A percentile compares a stretch with the other conserved stretches of the same genome.
These are phyloP conservation scores for Mormyrus proboscirostris DNA, from an alignment of 2,797 vertebrate genomes.

Conservation along the genomic window DNA sequence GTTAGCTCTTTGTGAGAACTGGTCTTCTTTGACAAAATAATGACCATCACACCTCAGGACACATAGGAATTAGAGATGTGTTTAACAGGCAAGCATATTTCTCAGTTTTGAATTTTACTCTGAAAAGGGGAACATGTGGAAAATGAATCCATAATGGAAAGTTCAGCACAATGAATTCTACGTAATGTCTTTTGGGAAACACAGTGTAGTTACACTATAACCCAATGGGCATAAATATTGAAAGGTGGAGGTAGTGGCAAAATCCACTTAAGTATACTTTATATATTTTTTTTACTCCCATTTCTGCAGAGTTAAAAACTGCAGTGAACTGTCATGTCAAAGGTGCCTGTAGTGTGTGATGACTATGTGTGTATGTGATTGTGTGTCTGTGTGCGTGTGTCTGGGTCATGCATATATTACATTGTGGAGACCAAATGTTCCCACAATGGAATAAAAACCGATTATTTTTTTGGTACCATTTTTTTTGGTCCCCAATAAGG, in stretches of 20 bases:
- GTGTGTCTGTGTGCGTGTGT: neutral
- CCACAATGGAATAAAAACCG: neutral
- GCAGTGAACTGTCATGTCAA: neutral
- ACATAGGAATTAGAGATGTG: neutral
- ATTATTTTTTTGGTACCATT: neutral
- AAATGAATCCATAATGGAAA: slow-evolving; percentile 1
- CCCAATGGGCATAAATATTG: neutral
- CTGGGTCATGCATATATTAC: neutral
- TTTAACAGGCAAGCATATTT: slow-evolving; percentile 16
- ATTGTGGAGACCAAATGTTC: neutral
- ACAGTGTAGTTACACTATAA: neutral
- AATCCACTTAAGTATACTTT: neutral
- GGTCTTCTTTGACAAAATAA: neutral
- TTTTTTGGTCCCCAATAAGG: neutral
- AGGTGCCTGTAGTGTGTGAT: neutral
- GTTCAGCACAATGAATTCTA: neutral
- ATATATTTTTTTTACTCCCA: neutral
- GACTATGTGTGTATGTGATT: neutral
- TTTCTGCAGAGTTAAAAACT: neutral
- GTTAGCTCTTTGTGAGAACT: neutral
- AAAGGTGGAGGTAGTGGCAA: neutral
- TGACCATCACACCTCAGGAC: neutral
- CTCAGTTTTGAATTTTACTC: neutral
- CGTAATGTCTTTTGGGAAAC: neutral
- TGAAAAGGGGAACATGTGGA: slow-evolving; percentile 11